Conservation (phyloP, 1,140 invertebrate genomes). For the Drosophila teissieri region DNA sequence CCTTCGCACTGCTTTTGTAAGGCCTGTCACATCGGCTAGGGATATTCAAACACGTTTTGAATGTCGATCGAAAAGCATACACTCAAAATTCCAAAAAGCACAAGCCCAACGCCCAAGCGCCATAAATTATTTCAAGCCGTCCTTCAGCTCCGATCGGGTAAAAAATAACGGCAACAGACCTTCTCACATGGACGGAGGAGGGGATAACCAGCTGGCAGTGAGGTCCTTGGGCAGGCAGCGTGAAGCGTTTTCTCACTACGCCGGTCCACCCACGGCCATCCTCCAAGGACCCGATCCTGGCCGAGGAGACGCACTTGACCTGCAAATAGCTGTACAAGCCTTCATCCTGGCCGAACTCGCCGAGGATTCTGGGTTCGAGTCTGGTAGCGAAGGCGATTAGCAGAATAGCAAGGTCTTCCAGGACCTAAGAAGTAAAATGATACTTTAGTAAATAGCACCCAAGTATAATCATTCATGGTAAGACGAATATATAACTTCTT, state of each 20-base stretch:
- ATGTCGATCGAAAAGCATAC: slow-evolving; percentile 1
- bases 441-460: too few relatives aligned
- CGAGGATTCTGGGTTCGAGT: slow-evolving; percentile 67
- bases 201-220: slow-evolving; percentile 53
- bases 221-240: slow-evolving; percentile 6
- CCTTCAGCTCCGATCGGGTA: not conserved
- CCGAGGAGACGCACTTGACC: not conserved
- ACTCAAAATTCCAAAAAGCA: slow-evolving; percentile 49
- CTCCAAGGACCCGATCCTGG: not conserved
- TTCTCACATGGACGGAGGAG: slow-evolving; percentile 58
- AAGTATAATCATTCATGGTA: too few relatives aligned
- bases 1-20: slow-evolving; percentile 30
- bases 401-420: too few relatives aligned
- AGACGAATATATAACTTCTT: too few relatives aligned
- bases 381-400: slow-evolving; percentile 39
- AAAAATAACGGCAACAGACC: not conserved
- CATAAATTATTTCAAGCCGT: not conserved
- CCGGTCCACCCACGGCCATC: too few relatives aligned
- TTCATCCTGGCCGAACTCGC: not conserved
- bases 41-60: slow-evolving; percentile 19
- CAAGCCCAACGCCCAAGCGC: not conserved
- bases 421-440: too few relatives aligned
- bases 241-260: not conserved
- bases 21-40: slow-evolving; percentile 17
- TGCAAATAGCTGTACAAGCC: not conserved